Percentiles rank a stretch among this genome's conserved stretches.
Conservation (phyloP, 2,797 vertebrate genomes). For the Ammospiza maritima region DNA sequence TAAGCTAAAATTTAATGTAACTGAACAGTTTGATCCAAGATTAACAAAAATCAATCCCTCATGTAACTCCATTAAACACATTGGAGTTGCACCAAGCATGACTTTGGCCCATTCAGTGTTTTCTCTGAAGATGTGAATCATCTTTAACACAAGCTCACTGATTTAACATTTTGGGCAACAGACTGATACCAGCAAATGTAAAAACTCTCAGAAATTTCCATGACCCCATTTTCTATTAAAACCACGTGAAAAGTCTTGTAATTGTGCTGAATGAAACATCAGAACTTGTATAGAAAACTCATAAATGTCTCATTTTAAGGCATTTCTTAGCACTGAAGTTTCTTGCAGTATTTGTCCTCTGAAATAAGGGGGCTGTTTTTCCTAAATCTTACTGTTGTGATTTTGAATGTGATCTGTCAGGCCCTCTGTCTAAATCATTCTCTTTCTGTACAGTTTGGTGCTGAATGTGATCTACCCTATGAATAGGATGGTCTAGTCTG, state of each 20-base stretch:
- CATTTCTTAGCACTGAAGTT: background rate
- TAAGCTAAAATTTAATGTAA: background rate
- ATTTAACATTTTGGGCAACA: constrained; percentile 1
- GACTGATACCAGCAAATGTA: background rate
- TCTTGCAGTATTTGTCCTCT: background rate
- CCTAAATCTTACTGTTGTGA: background rate
- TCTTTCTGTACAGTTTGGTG: background rate
- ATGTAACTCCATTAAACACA: background rate
- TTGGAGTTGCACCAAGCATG: background rate
- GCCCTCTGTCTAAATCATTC: background rate
- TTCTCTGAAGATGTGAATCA: constrained; percentile 43
- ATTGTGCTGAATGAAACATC: background rate
- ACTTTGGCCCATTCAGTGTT: constrained; percentile 1
- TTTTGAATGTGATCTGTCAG: background rate
- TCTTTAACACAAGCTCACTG: background rate
- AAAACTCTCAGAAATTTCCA: background rate
- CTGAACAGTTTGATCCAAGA: constrained; percentile 12
- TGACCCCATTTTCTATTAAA: background rate
- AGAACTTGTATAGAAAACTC: background rate
- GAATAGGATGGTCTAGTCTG: background rate
- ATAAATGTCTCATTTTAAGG: background rate
- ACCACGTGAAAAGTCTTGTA: background rate
- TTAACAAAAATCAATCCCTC: constrained; percentile 26
- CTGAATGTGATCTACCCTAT: background rate
- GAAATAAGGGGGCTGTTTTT: background rate